Evolutionary conservation across 1,140 invertebrate species (phyloP).

Genomic region (Drosophila persimilis): DNA sequence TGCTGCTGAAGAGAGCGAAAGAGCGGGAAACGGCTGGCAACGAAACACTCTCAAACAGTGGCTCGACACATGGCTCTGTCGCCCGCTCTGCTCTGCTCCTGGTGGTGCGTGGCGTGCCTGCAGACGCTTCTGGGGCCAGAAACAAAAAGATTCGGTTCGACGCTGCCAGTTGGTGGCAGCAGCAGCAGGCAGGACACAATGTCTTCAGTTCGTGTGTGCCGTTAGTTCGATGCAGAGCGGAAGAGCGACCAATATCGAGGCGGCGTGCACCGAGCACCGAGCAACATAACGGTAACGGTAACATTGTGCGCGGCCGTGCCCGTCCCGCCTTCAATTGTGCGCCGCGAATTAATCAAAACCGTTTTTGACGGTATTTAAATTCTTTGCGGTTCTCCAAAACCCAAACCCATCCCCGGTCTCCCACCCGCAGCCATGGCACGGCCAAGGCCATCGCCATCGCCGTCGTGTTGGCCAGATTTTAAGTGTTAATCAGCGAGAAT

Average conservation of each 20-base stretch:
- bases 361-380: conserved; percentile 23
- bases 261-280: background rate
- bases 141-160: conserved; percentile 31
- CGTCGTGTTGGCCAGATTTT: conserved; percentile 34
- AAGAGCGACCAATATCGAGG: conserved; percentile 29
- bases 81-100: conserved; percentile 29
- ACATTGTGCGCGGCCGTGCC: conserved; percentile 26
- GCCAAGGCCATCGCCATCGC: conserved; percentile 24
- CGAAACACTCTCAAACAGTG: conserved; percentile 5
- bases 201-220: conserved; percentile 46
- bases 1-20: conserved; percentile 30
- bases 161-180: conserved; percentile 29
- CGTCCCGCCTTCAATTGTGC: conserved; percentile 10
- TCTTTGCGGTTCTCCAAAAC: background rate
- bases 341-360: conserved; percentile 48
- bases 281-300: conserved; percentile 9
- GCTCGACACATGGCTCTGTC: conserved; percentile 17
- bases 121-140: conserved; percentile 36
- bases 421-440: too few relatives aligned
- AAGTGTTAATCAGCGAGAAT: conserved; percentile 45
- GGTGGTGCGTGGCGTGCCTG: conserved; percentile 47
- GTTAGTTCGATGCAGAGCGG: conserved; percentile 69
- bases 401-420: too few relatives aligned
- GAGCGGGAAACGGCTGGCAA: conserved; percentile 24
- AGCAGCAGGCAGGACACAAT: conserved; percentile 30